phyloP scores from a whole-genome alignment of 2,888 invertebrate genomes.

The Mythimna loreyi region DNA sequence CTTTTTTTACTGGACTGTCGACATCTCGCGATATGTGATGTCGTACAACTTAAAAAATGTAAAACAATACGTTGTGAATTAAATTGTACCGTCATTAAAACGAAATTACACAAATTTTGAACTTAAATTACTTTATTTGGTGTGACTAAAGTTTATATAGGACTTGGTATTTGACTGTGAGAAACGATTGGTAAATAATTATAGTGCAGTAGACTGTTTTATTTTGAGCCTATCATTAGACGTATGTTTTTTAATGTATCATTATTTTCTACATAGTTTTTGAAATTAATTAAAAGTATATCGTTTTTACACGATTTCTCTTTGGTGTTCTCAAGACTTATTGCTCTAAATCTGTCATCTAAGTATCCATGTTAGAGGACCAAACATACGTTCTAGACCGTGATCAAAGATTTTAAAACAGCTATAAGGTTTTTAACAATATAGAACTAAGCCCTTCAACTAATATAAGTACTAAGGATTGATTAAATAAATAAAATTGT shows the following conservation, averaged over 20 bases:
- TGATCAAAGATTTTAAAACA: background rate
- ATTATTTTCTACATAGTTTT: background rate
- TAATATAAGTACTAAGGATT: background rate
- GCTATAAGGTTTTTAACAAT: too few relatives aligned
- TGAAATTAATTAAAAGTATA: constrained; percentile 5
- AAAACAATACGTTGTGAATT: constrained; percentile 68
- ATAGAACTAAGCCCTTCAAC: too few relatives aligned
- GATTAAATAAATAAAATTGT: background rate
- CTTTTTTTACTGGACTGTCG: constrained; percentile 62
- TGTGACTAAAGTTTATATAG: constrained; percentile 31
- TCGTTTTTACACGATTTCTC: background rate
- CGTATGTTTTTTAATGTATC: constrained; percentile 4
- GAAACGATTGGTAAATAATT: constrained; percentile 57
- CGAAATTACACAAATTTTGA: constrained; percentile 48
- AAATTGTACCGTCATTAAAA: constrained; percentile 57
- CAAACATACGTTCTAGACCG: too few relatives aligned
- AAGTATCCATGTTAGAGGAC: too few relatives aligned
- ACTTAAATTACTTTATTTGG: constrained; percentile 36
- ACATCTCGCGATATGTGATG: constrained; percentile 52
- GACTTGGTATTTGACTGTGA: constrained; percentile 36
- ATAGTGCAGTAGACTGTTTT: constrained; percentile 23
- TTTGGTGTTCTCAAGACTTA: background rate
- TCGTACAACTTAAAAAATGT: constrained; percentile 58
- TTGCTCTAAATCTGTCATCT: too few relatives aligned
- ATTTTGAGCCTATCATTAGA: constrained; percentile 24